Conservation (phyloP, 2,113 vertebrate genomes). For the Phyllostomus hastatus region DNA sequence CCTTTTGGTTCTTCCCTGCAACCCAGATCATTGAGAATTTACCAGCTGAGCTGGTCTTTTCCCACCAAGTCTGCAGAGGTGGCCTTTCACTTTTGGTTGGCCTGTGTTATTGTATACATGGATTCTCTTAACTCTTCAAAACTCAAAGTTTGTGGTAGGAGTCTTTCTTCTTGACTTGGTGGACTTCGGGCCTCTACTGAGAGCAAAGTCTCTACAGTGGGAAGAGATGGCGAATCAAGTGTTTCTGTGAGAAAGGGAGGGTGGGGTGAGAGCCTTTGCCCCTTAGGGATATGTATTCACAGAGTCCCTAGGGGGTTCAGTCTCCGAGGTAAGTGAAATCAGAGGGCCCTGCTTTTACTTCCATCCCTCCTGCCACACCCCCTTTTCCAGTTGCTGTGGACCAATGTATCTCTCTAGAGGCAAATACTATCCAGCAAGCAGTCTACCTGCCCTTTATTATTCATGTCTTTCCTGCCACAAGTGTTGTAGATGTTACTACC, state of each 20-base stretch:
- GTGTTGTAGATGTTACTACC: constrained; percentile 35
- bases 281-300: constrained; percentile 1
- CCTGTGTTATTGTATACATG: constrained; percentile 21
- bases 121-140: not conserved
- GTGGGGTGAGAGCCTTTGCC: not conserved
- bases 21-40: constrained; percentile 27
- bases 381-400: constrained; percentile 48
- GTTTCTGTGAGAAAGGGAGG: constrained; percentile 23
- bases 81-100: constrained; percentile 32
- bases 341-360: constrained; percentile 15
- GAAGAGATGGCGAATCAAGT: not conserved
- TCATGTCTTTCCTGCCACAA: not conserved
- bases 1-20: constrained; percentile 56
- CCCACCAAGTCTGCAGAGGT: not conserved
- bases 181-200: not conserved
- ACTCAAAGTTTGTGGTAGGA: constrained; percentile 9
- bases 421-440: not conserved
- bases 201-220: not conserved
- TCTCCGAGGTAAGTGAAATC: constrained; percentile 46
- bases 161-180: not conserved
- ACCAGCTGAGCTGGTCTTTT: not conserved
- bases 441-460: constrained; percentile 2
- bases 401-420: constrained; percentile 55
- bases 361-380: not conserved
- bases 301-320: not conserved